Percentiles rank a stretch among this genome's conserved stretches.
Conservation (phyloP, 2,888 invertebrate species). For the Stramonita haemastoma region DNA sequence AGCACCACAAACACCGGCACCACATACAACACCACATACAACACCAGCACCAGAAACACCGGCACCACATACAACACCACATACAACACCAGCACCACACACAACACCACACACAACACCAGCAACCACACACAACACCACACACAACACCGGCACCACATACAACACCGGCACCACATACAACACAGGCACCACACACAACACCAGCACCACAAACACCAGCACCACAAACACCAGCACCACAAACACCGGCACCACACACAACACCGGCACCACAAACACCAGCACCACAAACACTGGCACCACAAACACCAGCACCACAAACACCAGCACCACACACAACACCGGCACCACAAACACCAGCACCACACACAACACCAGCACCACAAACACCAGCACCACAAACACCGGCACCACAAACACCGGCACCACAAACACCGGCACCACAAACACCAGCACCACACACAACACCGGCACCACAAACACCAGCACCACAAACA, state of each 20-base stretch:
- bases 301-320: neutral
- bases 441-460: neutral
- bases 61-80: neutral
- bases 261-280: conserved; percentile 4
- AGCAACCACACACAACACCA: neutral
- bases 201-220: neutral
- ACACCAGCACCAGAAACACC: conserved; percentile 7
- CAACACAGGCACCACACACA: conserved; percentile 11
- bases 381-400: neutral
- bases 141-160: conserved; percentile 8
- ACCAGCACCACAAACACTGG: neutral
- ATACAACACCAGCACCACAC: conserved; percentile 3
- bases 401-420: neutral
- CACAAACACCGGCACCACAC: neutral
- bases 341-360: neutral
- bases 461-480: neutral
- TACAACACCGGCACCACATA: conserved; percentile 3
- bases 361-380: conserved; percentile 1
- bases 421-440: conserved; percentile 5
- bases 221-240: no score
- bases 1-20: conserved; percentile 16
- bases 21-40: conserved; percentile 9
- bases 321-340: neutral
- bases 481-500: neutral
- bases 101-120: conserved; percentile 20